phyloP scores from a whole-genome alignment of 2,113 vertebrate genomes.

The Neodon shergylaensis region DNA sequence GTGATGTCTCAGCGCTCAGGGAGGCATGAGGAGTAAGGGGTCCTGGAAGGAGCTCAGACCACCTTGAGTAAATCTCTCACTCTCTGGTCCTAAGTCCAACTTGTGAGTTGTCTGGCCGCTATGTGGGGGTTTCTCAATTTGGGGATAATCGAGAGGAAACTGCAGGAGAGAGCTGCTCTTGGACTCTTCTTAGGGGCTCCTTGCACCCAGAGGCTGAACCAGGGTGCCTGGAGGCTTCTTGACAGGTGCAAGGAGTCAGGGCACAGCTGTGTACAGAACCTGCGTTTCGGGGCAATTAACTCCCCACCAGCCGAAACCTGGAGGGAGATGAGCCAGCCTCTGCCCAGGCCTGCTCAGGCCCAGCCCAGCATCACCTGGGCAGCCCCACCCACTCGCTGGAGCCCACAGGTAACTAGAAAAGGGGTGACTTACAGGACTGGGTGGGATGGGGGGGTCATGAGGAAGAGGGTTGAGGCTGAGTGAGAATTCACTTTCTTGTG shows the following conservation, averaged over 20 bases:
- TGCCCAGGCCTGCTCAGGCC: conserved; percentile 7
- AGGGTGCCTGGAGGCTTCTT: not conserved
- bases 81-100: not conserved
- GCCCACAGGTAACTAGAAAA: not conserved
- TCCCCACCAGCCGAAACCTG: not conserved
- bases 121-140: accelerated
- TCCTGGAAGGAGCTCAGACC: not conserved
- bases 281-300: conserved; percentile 31
- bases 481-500: not conserved
- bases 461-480: not conserved
- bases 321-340: not conserved
- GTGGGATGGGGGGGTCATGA: accelerated
- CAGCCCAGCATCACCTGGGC: not conserved
- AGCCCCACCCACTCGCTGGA: not conserved
- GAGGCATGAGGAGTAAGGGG: not conserved
- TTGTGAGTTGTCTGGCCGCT: not conserved
- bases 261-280: accelerated
- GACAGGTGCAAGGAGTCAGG: not conserved
- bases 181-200: not conserved
- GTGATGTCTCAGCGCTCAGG: too few species aligned
- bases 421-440: accelerated
- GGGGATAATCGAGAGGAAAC: accelerated
- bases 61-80: not conserved
- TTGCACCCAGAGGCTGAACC: accelerated
- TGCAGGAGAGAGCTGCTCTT: not conserved